Evolutionary conservation across 2,113 vertebrate genomes (phyloP).

Genomic region (Sialia sialis): DNA sequence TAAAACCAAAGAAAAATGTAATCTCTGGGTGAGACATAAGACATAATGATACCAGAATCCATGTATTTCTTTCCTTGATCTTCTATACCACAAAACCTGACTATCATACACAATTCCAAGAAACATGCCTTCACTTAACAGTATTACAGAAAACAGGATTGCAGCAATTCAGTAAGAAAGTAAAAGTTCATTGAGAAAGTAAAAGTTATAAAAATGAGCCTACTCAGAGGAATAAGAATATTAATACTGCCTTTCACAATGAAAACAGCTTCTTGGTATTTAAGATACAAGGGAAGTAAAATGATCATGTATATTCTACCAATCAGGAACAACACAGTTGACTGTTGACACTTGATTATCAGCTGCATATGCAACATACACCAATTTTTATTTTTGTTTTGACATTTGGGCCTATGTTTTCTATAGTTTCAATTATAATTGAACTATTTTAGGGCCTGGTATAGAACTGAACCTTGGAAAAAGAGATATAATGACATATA

Average conservation of each 20-base stretch:
- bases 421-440: neutral
- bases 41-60: neutral
- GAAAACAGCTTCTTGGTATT: neutral
- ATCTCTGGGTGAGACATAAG: neutral
- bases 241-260: neutral
- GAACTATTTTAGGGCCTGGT: neutral
- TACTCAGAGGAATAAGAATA: neutral
- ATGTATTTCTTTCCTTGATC: neutral
- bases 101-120: neutral
- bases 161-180: neutral
- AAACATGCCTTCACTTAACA: neutral
- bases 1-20: neutral
- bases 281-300: neutral
- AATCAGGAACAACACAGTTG: neutral
- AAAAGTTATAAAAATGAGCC: neutral
- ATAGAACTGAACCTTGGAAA: neutral
- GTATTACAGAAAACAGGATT: neutral
- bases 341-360: neutral
- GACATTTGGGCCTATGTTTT: neutral
- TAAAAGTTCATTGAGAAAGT: neutral
- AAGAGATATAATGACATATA: neutral
- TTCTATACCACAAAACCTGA: neutral
- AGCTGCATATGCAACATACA: neutral
- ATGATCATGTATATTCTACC: neutral
- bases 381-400: neutral